Percentiles rank a stretch among this genome's conserved stretches.
Conservation (phyloP, 2,888 invertebrate species). For the Xanthia icteritia region DNA sequence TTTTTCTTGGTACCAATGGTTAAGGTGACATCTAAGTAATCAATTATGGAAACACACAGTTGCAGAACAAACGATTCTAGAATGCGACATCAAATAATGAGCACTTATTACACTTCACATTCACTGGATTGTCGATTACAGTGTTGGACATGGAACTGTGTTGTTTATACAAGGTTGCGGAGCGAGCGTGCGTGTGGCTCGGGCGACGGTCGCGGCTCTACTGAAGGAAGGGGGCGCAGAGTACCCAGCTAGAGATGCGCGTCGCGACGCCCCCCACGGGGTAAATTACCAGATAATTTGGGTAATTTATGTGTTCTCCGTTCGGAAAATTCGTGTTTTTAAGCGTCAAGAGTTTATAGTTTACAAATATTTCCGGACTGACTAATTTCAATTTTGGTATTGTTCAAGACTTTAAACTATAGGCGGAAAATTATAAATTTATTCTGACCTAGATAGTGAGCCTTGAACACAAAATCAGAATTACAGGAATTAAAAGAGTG, state of each 20-base stretch:
- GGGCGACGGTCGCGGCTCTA: conserved; percentile 73
- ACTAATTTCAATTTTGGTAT: background rate
- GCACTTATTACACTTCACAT: conserved; percentile 67
- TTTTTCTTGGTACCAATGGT: conserved; percentile 59
- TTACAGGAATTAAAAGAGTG: conserved; percentile 39
- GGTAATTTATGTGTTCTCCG: conserved; percentile 67
- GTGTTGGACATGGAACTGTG: conserved; percentile 63
- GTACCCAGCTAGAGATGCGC: conserved; percentile 73
- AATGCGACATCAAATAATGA: conserved; percentile 32
- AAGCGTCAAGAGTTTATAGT: conserved; percentile 23
- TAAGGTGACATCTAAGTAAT: conserved; percentile 53
- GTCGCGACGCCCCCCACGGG: conserved; percentile 69
- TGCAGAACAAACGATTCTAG: conserved; percentile 45
- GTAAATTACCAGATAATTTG: conserved; percentile 76
- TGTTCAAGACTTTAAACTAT: background rate
- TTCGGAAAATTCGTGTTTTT: conserved; percentile 49
- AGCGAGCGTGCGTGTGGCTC: conserved; percentile 65
- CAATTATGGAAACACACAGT: conserved; percentile 40
- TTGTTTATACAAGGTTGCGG: conserved; percentile 70
- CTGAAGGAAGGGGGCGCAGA: conserved; percentile 73
- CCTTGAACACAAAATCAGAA: conserved; percentile 45
- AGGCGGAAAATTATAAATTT: conserved; percentile 28
- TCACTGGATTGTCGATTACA: conserved; percentile 62
- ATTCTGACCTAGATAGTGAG: conserved; percentile 28
- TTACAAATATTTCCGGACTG: conserved; percentile 41